Evolutionary conservation across 2,888 invertebrate genomes (phyloP), one percentile per base, ranked within the genome.

Genomic region (Tipula lateralis): DNA sequence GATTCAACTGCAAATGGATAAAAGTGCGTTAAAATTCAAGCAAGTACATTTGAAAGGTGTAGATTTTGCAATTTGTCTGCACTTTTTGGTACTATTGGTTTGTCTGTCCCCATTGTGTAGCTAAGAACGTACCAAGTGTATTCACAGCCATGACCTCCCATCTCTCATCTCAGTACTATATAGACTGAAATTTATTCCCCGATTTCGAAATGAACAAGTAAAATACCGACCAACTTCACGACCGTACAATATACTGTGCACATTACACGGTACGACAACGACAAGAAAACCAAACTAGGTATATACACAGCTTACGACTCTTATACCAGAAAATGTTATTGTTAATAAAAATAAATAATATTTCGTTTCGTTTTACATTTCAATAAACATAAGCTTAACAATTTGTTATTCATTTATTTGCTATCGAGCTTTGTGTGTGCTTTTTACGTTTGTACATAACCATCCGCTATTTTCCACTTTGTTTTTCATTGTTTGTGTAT

Each of bases 381-480:
- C 66, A 66, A 66, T 66, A 66, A 66, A 66, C 66, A 66, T 66
- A 66, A 66, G 66, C 66, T 66, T 66, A 24, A 66, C 66, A 66
- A 66, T 66, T 66, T 66, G 66, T 24, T 66, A 66, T 66, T 66
- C 66, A 24, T 66, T 19, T 66, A 66, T 66, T 66, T 24, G 66
- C 24, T 66, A 66, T 66, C 66, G 24, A 66, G 24, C 66, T 66
- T 66, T 66, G 66, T 66, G 66, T 66, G 66, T 66, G 66, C 44
- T 44, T 50, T 66, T 5, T 66, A 24, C 66, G 24, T 24, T 24
- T 66, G 66, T 24, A 66, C n/a, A n/a, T 9, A 66, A 24, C 66
- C 66, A 66, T 24, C 24, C 66, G 19, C 12, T 66, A n/a, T 24
- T 66, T 66, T 66, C 9, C 44, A 50, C 44, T 16, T 44, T 50